Base-by-base conservation (phyloP, 1,140 invertebrate species). In the Zophobas atratus region DNA sequence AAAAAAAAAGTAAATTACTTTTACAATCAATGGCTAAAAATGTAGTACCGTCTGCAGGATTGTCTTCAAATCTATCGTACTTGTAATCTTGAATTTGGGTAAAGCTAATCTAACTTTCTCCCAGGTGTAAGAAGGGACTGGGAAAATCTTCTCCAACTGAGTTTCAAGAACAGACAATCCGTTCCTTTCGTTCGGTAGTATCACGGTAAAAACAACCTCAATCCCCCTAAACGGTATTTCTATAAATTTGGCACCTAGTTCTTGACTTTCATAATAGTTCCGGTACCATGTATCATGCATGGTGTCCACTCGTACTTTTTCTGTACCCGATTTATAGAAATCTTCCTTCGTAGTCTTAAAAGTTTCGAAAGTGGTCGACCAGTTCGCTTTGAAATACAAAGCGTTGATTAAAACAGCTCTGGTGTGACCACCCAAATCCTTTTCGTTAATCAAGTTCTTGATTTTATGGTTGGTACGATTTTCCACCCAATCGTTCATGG, bases 171-270 rank as follows among this genome's bases (percentile, higher is more conserved):
- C 51, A 0, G 51, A 1, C 20, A 87, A 87, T 73, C 92, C 92
- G 1, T 91, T 87, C n/a, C 89, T 82, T 79, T 92, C 87, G 55
- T 92, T 88, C 0, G 93, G 93, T 20, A 94, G 81, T 2, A 93
- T 87, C 20, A 94, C 88, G 0, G 92, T 75, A 90, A 93, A 90
- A 53, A 89, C 90, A 1, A 91, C 85, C 71, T 90, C 88, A 0
- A 88, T 83, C n/a, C 89, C 90, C 76, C 85, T 81, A 82, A 92
- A 93, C 0, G 88, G 87, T 70, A 93, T 78, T 81, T 90, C 87
- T 0, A 93, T 80, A 33, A 91, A 84, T 86, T 90, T 87, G 1
- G 87, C 88, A 41, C 88, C 85, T 6, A 90, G 82, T 2, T 87
- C 85, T 43, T 84, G 73, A 76, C 88, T 88, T 38, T 89, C 85